Conservation (phyloP, 2,797 vertebrate genomes). For the Falco biarmicus region DNA sequence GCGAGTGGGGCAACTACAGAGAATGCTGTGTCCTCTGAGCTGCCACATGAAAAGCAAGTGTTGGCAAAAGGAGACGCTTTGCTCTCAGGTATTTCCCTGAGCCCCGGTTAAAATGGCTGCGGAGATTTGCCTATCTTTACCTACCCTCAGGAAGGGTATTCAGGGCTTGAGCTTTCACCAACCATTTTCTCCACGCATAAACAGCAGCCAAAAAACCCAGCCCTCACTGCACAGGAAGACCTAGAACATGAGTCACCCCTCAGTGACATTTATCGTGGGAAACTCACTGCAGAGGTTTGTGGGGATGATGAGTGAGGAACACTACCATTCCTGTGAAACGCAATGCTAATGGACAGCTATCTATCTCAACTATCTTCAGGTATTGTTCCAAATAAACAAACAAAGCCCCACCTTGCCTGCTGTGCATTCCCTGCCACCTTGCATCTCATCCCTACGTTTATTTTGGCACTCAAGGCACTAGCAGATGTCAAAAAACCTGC, state of each 20-base stretch:
- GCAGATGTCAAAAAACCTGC: conserved; percentile 54
- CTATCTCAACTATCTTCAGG: neutral
- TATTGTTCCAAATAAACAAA: conserved; percentile 38
- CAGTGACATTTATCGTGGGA: neutral
- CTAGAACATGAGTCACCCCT: neutral
- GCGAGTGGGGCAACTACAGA: neutral
- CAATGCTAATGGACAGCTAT: neutral
- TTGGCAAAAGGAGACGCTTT: neutral
- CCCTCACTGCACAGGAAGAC: neutral
- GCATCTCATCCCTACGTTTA: conserved; percentile 30
- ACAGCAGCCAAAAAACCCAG: neutral
- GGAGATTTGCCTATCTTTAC: neutral
- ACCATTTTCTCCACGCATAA: neutral
- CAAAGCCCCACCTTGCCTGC: conserved; percentile 23
- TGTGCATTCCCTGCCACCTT: conserved; percentile 38
- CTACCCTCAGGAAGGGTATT: neutral
- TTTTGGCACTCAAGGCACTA: conserved; percentile 23
- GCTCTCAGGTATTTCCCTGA: neutral
- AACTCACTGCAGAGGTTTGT: neutral
- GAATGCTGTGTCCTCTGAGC: neutral
- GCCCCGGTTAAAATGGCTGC: neutral
- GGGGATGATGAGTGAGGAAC: conserved; percentile 7
- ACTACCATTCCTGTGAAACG: neutral
- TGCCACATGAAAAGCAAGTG: neutral
- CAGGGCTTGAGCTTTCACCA: neutral